phyloP scores from a whole-genome alignment of 2,797 vertebrate species.

The Danio tinwini region DNA sequence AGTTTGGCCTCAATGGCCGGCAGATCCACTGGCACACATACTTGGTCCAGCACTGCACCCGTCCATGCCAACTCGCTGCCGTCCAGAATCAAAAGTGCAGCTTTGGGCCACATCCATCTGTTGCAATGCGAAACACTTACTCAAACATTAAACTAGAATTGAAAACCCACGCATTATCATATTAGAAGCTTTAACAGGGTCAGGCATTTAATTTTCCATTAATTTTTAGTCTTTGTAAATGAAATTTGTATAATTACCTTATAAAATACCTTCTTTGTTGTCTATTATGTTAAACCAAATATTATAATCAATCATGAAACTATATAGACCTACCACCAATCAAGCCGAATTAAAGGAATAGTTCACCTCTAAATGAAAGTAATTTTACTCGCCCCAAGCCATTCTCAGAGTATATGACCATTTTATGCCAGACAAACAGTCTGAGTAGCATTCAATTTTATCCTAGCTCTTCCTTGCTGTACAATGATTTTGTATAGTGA shows the following conservation, averaged over 20 bases:
- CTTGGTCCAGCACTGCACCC: constrained; percentile 6
- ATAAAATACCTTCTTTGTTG: too few relatives aligned
- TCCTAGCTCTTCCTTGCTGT: too few relatives aligned
- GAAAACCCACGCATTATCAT: constrained; percentile 6
- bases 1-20: constrained; percentile 34
- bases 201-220: background rate
- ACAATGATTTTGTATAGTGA: too few relatives aligned
- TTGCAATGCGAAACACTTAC: constrained; percentile 7
- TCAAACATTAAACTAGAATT: constrained; percentile 11
- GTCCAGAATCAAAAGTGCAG: constrained; percentile 32
- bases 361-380: too few relatives aligned
- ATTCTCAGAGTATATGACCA: too few relatives aligned
- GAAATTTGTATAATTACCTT: background rate
- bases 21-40: constrained; percentile 16
- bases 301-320: too few relatives aligned
- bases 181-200: background rate
- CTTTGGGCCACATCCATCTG: background rate
- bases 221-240: background rate
- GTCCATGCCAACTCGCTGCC: constrained; percentile 23
- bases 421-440: too few relatives aligned
- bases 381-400: too few relatives aligned
- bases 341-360: too few relatives aligned
- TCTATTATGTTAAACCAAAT: too few relatives aligned
- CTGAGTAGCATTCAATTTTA: too few relatives aligned
- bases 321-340: too few relatives aligned